Evolutionary conservation across 2,113 vertebrate genomes (phyloP).

Genomic region (Caretta caretta): DNA sequence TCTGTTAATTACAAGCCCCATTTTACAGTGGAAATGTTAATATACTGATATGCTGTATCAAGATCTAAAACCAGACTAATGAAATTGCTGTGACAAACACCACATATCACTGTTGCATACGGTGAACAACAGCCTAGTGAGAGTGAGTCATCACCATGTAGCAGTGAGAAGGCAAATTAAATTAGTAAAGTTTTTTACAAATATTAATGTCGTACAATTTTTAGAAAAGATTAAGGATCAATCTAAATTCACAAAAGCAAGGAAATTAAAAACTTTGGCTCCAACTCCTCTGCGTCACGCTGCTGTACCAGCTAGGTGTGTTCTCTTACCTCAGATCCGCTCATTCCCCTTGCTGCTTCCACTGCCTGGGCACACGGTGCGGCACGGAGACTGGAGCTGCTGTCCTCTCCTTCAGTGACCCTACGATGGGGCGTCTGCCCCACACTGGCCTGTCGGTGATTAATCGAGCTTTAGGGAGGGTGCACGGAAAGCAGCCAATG

Average conservation of each 20-base stretch:
- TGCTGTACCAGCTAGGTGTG: neutral
- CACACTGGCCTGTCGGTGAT: too few relatives aligned
- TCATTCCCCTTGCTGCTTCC: neutral
- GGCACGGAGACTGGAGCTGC: neutral
- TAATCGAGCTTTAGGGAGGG: too few relatives aligned
- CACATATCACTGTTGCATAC: neutral
- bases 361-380: neutral
- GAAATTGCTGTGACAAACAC: neutral
- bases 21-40: neutral
- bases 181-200: neutral
- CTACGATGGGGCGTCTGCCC: too few relatives aligned
- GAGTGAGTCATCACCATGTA: neutral
- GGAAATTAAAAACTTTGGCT: neutral
- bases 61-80: neutral
- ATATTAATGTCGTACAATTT: neutral
- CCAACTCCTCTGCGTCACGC: neutral
- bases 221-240: neutral
- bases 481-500: too few relatives aligned
- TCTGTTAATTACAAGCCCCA: neutral
- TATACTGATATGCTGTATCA: neutral
- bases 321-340: neutral
- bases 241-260: neutral
- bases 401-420: neutral
- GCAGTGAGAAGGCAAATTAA: neutral
- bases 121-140: neutral